Evolutionary conservation across 1,140 invertebrate species (phyloP).

Genomic region (Acromyrmex heyeri): DNA sequence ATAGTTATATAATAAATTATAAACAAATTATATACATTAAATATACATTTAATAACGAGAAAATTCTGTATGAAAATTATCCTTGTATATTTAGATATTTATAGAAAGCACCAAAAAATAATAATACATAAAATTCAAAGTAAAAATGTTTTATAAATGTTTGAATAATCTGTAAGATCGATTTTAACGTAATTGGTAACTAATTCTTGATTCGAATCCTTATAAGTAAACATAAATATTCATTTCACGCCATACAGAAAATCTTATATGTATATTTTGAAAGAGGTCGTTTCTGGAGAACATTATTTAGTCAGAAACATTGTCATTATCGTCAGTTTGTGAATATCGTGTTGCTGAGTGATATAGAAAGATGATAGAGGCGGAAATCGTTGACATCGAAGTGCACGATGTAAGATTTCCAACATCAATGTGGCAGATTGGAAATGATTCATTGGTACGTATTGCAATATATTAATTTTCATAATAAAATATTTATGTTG

Average conservation of each 20-base stretch:
- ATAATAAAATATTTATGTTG: not conserved
- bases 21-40: too few species aligned
- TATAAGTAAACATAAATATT: conserved; percentile 43
- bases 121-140: not conserved
- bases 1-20: not conserved
- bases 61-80: not conserved
- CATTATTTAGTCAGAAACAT: not conserved
- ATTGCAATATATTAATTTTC: not conserved
- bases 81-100: not conserved
- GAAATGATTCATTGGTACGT: conserved; percentile 95
- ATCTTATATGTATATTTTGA: not conserved
- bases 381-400: conserved; percentile 88
- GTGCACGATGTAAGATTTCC: conserved; percentile 95
- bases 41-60: not conserved
- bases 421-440: conserved; percentile 93
- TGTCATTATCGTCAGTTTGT: not conserved
- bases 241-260: conserved; percentile 29
- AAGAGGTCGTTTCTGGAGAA: not conserved
- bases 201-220: not conserved
- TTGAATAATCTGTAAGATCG: not conserved
- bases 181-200: too few species aligned
- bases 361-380: conserved; percentile 78
- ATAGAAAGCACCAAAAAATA: not conserved
- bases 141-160: not conserved
- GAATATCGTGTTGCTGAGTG: not conserved